Evolutionary conservation across 2,797 vertebrate genomes (phyloP), one percentile per base, ranked within the genome.

Genomic region (Ctenochaetus hawaiiensis): DNA sequence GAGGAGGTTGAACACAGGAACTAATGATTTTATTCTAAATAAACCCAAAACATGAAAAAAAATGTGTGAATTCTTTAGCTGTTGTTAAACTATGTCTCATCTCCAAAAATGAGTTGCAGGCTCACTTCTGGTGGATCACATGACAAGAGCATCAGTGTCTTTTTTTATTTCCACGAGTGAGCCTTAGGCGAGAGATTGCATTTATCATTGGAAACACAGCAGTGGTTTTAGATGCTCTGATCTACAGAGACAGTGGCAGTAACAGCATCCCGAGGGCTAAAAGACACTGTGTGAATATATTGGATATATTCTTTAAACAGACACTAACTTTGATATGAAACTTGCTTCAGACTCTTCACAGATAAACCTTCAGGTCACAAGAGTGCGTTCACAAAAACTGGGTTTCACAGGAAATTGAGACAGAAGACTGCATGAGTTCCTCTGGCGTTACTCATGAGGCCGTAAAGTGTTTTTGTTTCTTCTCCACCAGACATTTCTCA

Each of bases 221-320:
- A 34, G 53, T 76, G 4, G 54, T 52, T 67, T 41, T 44, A 58
- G 52, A 67, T 22, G 53, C 17, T 66, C 6, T 77, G 84, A 75
- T 82, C 53, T 48, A 78, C 39, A 70, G 66, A 74, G 85, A 78
- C 74, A 59, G 71, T 34, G 45, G 26, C 26, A 45, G 53, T 2
- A 65, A 68, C 23, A 57, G 8, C 54, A 37, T 8, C 26, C 57
- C 7, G 18, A 37, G 57, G 77, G 53, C 60, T 67, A 52, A 47
- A 53, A 47, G 6, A 60, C 1, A 66, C 18, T 0, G 0, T 71
- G 23, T 65, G 49, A 53, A 73, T 45, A 18, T 13, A 59, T 20
- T 20, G 11, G 14, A 61, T 61, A 51, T 34, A 37, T 49, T 65
- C 54, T 37, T 53, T n/a, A 22, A 4, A 66, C 65, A 59, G 18